Percentiles rank a stretch among this genome's conserved stretches.
Conservation (phyloP, 2,113 vertebrate genomes). For the Eleginops maclovinus region DNA sequence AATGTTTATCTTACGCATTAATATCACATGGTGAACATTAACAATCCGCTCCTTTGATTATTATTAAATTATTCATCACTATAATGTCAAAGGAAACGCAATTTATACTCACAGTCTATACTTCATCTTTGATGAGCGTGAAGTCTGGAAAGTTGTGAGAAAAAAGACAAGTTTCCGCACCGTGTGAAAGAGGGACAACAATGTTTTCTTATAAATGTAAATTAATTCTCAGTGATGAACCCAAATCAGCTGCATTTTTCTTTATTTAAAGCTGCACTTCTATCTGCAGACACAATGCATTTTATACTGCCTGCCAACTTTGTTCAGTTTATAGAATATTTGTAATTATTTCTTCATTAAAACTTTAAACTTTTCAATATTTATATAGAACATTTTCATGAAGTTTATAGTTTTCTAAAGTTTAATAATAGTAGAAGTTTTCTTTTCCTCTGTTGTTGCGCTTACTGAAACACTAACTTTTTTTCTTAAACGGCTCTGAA, state of each 20-base stretch:
- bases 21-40: constrained; percentile 68
- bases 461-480: background rate
- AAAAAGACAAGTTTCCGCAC: background rate
- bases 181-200: background rate
- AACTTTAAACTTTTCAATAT: background rate
- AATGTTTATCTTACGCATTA: constrained; percentile 76
- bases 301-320: background rate
- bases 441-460: background rate
- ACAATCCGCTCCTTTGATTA: constrained; percentile 60
- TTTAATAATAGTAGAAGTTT: background rate
- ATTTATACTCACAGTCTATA: background rate
- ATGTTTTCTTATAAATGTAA: background rate
- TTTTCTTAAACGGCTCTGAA: too few relatives aligned
- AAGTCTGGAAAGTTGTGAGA: constrained; percentile 5
- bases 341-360: background rate
- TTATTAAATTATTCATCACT: constrained; percentile 52
- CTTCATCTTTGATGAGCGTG: constrained; percentile 23
- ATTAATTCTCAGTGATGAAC: background rate
- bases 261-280: background rate
- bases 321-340: background rate
- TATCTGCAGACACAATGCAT: background rate
- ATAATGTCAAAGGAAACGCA: constrained; percentile 19
- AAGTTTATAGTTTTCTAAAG: background rate
- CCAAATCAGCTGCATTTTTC: background rate
- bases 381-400: background rate